These are phyloP conservation scores for Macaria liturata DNA, from an alignment of 2,888 invertebrate genomes.

Conservation along the genomic window DNA sequence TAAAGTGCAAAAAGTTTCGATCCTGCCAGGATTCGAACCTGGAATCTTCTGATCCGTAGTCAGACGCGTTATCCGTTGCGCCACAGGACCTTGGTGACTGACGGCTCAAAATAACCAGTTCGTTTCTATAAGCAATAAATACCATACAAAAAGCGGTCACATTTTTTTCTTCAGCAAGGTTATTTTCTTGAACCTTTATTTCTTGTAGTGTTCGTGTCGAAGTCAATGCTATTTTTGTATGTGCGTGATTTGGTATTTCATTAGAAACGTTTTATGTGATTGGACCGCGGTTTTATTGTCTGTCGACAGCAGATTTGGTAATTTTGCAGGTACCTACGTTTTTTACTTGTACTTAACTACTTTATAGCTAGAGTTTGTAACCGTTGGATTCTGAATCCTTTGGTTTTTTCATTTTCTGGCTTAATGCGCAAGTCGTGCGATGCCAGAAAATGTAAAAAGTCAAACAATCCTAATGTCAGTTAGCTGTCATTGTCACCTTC, in stretches of 20 bases:
- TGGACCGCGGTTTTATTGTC: constrained; percentile 47
- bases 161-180: constrained; percentile 22
- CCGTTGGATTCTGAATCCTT: too few relatives aligned
- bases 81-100: constrained; percentile 69
- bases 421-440: too few relatives aligned
- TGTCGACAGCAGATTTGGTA: constrained; percentile 4
- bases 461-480: too few relatives aligned
- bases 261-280: constrained; percentile 18
- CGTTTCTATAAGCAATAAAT: constrained; percentile 12
- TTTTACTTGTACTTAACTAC: too few relatives aligned
- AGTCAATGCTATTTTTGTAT: constrained; percentile 29
- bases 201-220: constrained; percentile 21
- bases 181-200: constrained; percentile 10
- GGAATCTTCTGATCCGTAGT: constrained; percentile 89
- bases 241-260: constrained; percentile 27
- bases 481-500: too few relatives aligned
- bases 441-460: too few relatives aligned
- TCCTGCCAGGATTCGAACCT: constrained; percentile 86
- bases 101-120: fast-evolving
- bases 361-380: too few relatives aligned
- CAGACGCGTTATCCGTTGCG: constrained; percentile 88
- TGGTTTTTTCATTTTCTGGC: too few relatives aligned
- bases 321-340: constrained; percentile 1
- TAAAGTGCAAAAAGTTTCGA: constrained; percentile 37
- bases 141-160: constrained; percentile 20